Evolutionary conservation across 92 coral and sea anemone species (phyloP), one percentile per base, ranked within the genome.

Genomic region (Zoanthus sociatus): DNA sequence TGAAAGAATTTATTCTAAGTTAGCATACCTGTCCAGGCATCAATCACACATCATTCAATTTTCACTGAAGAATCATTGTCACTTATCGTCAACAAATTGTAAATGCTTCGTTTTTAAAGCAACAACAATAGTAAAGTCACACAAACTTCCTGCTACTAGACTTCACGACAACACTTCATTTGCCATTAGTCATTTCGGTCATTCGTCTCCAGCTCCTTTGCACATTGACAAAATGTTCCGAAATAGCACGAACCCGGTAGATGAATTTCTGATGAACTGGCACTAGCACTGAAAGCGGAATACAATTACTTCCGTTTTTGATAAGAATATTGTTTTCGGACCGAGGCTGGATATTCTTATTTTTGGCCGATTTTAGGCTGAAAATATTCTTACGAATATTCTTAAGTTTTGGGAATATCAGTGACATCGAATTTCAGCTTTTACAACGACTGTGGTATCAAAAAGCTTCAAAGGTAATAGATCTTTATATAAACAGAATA

Each of bases 101-200:
- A 69, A 37, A 37, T 69, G 6, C 17, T 20, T 1, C 18, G 2
- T 18, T 18, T 12, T 13, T 54, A 14, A 13, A 20, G 15, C 66
- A 16, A 47, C 33, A 76, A 50, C 42, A 42, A 17, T 54, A n/a
- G 37, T 10, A 0, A 18, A 64, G 0, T 3, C n/a, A 4, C 16
- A 64, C 84, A 64, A 42, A 79, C 84, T 79, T 79, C 84, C 84
- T 79, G 84, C 42, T 12, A 15, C 26, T 0, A 26, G 26, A 26
- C 1, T 15, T 13, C 53, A 21, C 32, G 1, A 11, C 55, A n/a
- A 1, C 18, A 33, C 31, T 9, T 21, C 9, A 33, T n/a, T 5
- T 9, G 17, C 37, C 60, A 67, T n/a, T 5, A 11, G 32, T 58
- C 60, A 67, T 51, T 66, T 42, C 84, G 44, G 9, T 48, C 60